These are phyloP conservation scores for Onychomys leucogaster DNA, from an alignment of 2,797 vertebrate species.

Conservation along the genomic window DNA sequence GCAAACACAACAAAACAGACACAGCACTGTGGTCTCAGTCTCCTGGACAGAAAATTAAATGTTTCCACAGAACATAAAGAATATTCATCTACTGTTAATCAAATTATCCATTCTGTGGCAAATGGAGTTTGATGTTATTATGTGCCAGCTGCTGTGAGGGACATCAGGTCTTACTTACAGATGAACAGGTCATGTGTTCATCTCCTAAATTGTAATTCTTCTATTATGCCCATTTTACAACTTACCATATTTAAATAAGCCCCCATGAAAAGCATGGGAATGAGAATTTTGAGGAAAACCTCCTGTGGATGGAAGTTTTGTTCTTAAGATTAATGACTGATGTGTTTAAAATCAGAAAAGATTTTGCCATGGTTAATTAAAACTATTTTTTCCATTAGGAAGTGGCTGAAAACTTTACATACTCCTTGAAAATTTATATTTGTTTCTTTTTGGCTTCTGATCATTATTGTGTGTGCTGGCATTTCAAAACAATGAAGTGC, in stretches of 20 bases:
- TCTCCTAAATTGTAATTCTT: not conserved
- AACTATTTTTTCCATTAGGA: not conserved
- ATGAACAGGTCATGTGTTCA: not conserved
- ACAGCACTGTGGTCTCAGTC: not conserved
- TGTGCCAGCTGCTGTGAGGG: not conserved
- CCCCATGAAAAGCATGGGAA: not conserved
- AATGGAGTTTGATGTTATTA: not conserved
- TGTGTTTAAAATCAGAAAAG: conserved; percentile 19
- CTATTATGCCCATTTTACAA: not conserved
- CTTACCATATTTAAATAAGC: not conserved
- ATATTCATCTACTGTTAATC: not conserved
- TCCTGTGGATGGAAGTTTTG: not conserved
- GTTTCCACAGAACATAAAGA: not conserved
- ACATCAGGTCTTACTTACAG: not conserved
- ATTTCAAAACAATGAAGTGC: not conserved
- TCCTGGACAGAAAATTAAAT: not conserved
- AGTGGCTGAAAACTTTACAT: not conserved
- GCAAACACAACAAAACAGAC: not conserved
- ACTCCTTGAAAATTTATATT: not conserved
- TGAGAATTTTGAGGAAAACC: not conserved
- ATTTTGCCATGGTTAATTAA: not conserved
- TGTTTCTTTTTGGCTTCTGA: not conserved
- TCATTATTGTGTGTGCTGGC: not conserved
- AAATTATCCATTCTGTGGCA: not conserved
- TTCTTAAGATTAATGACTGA: not conserved